Evolutionary conservation across 2,113 vertebrate genomes (phyloP).

Genomic region (Choloepus hoffmanni): DNA sequence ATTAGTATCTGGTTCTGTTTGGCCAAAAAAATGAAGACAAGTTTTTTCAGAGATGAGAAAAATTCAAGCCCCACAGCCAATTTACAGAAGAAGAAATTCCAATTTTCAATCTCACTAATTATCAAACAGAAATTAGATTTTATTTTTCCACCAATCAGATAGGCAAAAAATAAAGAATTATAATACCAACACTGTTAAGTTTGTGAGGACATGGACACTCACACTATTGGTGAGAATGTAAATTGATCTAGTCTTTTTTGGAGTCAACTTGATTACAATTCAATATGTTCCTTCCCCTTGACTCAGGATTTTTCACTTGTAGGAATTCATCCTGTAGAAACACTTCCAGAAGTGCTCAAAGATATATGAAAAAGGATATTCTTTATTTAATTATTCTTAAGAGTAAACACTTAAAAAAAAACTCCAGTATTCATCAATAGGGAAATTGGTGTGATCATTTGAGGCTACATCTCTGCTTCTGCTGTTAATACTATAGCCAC

Average conservation of each 20-base stretch:
- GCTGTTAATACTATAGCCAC: neutral
- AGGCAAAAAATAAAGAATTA: neutral
- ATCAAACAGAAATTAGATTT: neutral
- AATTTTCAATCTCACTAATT: conserved; percentile 8
- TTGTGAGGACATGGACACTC: neutral
- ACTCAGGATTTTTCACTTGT: conserved; percentile 3
- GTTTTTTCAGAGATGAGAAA: conserved; percentile 60
- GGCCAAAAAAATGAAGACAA: conserved; percentile 55
- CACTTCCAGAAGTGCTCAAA: neutral
- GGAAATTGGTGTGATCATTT: neutral
- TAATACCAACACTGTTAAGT: neutral
- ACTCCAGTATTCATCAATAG: neutral
- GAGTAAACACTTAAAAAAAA: neutral
- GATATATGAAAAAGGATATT: neutral
- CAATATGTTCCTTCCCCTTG: neutral
- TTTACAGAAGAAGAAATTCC: conserved; percentile 18
- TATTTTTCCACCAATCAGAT: neutral
- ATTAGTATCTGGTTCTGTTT: neutral
- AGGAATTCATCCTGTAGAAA: neutral
- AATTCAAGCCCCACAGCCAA: conserved; percentile 17
- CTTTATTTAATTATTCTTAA: conserved; percentile 13
- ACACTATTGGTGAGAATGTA: neutral
- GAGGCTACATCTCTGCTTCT: neutral
- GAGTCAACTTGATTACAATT: conserved; percentile 12
- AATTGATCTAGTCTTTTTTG: neutral